phyloP scores from a whole-genome alignment of 2,113 vertebrate species.

The Raphicerus campestris region DNA sequence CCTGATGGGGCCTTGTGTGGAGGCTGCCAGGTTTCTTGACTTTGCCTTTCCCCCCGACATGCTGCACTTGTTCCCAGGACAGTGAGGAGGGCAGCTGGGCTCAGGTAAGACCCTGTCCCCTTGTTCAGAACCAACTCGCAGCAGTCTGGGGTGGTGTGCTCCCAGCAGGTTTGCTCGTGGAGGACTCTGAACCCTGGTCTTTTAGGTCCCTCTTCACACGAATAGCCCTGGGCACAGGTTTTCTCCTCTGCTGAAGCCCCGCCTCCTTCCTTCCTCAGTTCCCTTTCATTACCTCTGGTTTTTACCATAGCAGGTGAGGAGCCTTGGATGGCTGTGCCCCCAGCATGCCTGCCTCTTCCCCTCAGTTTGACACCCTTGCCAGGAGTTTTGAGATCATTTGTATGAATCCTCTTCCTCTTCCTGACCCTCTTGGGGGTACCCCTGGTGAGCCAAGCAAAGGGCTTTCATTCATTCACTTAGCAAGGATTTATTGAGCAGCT shows the following conservation, averaged over 20 bases:
- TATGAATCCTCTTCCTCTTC: neutral
- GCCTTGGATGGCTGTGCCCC: neutral
- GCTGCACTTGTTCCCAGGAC: conserved; percentile 88
- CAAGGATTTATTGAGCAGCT: neutral
- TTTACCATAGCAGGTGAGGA: neutral
- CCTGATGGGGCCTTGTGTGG: neutral
- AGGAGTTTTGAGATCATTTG: neutral
- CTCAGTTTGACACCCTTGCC: neutral
- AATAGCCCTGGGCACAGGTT: neutral
- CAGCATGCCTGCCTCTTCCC: neutral
- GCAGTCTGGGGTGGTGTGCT: neutral
- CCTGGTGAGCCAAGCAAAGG: neutral
- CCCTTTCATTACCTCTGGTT: neutral
- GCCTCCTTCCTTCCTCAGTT: rapidly evolving
- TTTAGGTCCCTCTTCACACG: neutral
- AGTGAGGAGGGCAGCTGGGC: conserved; percentile 99
- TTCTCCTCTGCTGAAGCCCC: rapidly evolving
- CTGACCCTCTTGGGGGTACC: neutral
- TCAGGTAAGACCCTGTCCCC: conserved; percentile 87
- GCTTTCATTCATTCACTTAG: neutral
- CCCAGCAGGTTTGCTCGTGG: neutral
- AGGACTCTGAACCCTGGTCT: neutral
- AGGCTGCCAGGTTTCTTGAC: conserved; percentile 56
- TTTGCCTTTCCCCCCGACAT: conserved; percentile 79
- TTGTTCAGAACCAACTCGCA: neutral